These are phyloP conservation scores for Steinernema carpocapsae DNA, from an alignment of 2,888 invertebrate species.

Conservation along the genomic window DNA sequence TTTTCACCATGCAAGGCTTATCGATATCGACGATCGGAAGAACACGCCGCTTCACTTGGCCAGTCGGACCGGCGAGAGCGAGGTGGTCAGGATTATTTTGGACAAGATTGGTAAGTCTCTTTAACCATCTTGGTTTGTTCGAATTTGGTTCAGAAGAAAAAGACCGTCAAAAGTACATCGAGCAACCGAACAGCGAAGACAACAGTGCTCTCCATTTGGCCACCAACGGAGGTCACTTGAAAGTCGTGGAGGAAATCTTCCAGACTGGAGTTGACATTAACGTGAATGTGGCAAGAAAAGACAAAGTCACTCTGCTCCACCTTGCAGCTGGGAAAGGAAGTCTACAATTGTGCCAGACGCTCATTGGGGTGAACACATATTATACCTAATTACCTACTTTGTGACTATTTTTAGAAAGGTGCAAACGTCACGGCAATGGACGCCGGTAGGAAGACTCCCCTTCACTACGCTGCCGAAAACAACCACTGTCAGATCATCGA, in stretches of 20 bases:
- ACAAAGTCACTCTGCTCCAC: constrained; percentile 45
- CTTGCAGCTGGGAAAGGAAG: constrained; percentile 48
- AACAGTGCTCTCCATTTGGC: constrained; percentile 98
- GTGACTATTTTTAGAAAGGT: not conserved
- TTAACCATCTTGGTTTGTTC: not conserved
- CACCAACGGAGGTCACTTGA: constrained; percentile 94
- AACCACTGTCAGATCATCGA: constrained; percentile 48
- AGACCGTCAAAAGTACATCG: constrained; percentile 1
- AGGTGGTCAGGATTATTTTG: not conserved
- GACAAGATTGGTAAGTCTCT: not conserved
- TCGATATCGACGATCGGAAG: constrained; percentile 42
- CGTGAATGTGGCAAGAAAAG: constrained; percentile 35
- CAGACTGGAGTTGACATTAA: constrained; percentile 44
- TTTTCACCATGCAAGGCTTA: constrained; percentile 41
- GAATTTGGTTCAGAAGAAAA: not conserved
- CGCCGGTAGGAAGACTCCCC: constrained; percentile 38
- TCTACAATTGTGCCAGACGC: not conserved
- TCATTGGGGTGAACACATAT: not conserved
- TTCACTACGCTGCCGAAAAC: constrained; percentile 50
- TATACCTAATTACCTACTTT: not conserved
- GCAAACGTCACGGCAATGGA: not conserved
- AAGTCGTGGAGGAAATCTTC: constrained; percentile 77
- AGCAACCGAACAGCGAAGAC: constrained; percentile 82
- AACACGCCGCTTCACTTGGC: constrained; percentile 41
- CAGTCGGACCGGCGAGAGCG: not conserved